phyloP scores from a whole-genome alignment of 2,888 invertebrate species.

The Lutraria lutraria region DNA sequence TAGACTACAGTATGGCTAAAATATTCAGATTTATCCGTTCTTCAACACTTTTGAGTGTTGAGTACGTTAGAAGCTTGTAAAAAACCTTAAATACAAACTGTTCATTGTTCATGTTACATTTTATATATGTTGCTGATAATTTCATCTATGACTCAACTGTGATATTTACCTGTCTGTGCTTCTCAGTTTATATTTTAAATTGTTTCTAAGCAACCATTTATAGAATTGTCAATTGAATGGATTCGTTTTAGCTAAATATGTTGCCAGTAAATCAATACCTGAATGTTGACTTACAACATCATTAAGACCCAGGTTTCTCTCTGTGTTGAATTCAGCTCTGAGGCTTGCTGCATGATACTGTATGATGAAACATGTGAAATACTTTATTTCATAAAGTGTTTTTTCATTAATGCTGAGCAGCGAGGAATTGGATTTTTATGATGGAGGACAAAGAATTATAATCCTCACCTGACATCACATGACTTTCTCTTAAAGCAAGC shows the following conservation, averaged over 20 bases:
- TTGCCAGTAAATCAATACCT: not conserved
- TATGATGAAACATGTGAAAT: not conserved
- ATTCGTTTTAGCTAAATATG: not conserved
- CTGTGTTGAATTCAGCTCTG: not conserved
- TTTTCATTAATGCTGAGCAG: not conserved
- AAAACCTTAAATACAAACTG: no score
- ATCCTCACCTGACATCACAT: constrained; percentile 1
- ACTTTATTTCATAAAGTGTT: not conserved
- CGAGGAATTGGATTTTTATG: not conserved
- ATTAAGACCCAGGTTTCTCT: not conserved
- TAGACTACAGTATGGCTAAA: no score
- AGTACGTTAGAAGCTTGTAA: no score
- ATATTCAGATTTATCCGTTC: no score
- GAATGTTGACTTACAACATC: not conserved
- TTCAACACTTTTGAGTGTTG: no score
- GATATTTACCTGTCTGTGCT: no score
- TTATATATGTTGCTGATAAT: no score
- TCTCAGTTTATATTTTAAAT: not conserved
- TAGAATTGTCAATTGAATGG: not conserved
- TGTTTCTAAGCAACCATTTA: constrained; percentile 8
- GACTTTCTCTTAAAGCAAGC: not conserved
- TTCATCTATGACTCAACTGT: no score
- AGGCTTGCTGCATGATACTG: not conserved
- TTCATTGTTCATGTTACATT: no score
- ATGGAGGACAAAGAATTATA: not conserved